Evolutionary conservation across 1,140 invertebrate genomes (phyloP), one percentile per base, ranked within the genome.

Genomic region (Euwallacea fornicatus): DNA sequence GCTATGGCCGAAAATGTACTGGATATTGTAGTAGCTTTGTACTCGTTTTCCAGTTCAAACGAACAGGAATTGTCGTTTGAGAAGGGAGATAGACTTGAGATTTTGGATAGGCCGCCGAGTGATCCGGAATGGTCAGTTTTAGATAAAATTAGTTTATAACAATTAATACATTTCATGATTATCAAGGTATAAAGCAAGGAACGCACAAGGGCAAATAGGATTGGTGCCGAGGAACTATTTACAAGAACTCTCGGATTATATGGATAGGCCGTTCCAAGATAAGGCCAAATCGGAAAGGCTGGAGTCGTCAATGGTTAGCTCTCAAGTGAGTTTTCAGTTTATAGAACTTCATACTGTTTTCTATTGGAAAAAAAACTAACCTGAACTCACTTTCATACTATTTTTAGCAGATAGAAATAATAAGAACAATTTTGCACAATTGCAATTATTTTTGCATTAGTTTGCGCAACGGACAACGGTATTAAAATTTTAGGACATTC

Each of bases 161-260:
- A 33, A 33, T 33, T 33, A 33, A 33, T 33, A 33, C 1, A 2
- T 33, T 33, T 33, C 21, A 33, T 33, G 21, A 33, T 33, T 33
- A 33, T 33, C 1, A 13, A 79, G 91, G 91, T 98, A 95, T 86
- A 92, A 93, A 81, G 97, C 97, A 50, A 87, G 96, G 66, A 99
- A 98, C 84, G 89, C 89, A 55, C 90, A 92, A 80, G 96, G 96
- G 9, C 91, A 91, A 81, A 88, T 95, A 69, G 97, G 97, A 60
- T 87, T 99, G 70, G 95, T 99, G 76, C 97, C 97, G 47, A 88
- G 95, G 70, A 99, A 99, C 86, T 99, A 99, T 85, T 88, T 99
- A 74, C 94, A 94, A 84, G 92, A 94, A 83, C 86, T 94, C 56
- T 91, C 91, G 77, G 93, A 94, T 83, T 95, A 94, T 83, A 85